These are phyloP conservation scores for Periophthalmodon schlosseri DNA, from an alignment of 2,113 vertebrate genomes.

Conservation along the genomic window DNA sequence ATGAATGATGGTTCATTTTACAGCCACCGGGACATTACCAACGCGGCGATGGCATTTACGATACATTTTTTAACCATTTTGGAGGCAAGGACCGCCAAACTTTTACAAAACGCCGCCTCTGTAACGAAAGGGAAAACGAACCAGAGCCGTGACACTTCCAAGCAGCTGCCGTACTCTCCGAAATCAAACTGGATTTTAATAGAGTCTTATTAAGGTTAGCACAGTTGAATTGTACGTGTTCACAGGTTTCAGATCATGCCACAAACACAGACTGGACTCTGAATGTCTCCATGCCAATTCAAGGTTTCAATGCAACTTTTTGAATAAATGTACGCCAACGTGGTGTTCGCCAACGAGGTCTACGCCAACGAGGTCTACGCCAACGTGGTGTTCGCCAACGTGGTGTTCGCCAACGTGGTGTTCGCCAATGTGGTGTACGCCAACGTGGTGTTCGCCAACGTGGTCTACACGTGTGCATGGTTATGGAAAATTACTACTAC, in stretches of 20 bases:
- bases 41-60: constrained; percentile 9
- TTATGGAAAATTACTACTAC: constrained; percentile 6
- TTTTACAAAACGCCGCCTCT: constrained; percentile 14
- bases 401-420: no score
- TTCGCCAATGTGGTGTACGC: background rate
- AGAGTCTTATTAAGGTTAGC: constrained; percentile 59
- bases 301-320: constrained; percentile 24
- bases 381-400: no score
- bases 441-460: constrained; percentile 17
- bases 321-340: constrained; percentile 8
- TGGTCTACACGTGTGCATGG: constrained; percentile 34
- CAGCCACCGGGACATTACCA: constrained; percentile 4
- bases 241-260: constrained; percentile 17
- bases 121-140: constrained; percentile 14
- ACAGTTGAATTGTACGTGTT: constrained; percentile 18
- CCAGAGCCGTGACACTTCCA: constrained; percentile 41
- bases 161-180: constrained; percentile 57
- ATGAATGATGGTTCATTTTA: background rate
- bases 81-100: constrained; percentile 24
- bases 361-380: background rate
- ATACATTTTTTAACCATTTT: constrained; percentile 16
- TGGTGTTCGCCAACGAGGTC: constrained; percentile 6
- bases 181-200: constrained; percentile 21
- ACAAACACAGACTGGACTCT: constrained; percentile 23
- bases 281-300: constrained; percentile 59